phyloP scores from a whole-genome alignment of 2,888 invertebrate genomes.

The Crossocerus cetratus region DNA sequence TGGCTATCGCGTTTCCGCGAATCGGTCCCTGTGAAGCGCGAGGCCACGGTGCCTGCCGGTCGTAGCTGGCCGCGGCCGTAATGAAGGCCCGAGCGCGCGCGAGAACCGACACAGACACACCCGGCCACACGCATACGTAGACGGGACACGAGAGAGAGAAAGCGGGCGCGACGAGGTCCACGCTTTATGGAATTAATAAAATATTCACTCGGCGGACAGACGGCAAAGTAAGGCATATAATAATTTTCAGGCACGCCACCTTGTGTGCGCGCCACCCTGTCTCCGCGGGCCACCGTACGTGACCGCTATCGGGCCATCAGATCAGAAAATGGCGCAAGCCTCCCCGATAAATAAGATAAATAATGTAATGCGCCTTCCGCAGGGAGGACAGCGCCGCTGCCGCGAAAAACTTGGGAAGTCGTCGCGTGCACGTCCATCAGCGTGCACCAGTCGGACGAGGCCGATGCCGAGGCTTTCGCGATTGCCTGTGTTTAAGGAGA shows the following conservation, averaged over 20 bases:
- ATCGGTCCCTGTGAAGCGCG: not conserved
- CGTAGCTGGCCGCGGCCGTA: slow-evolving; percentile 16
- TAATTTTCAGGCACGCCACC: slow-evolving; percentile 71
- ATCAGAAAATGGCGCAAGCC: slow-evolving; percentile 67
- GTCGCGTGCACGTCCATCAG: slow-evolving; percentile 64
- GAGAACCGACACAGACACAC: not conserved
- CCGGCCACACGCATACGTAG: too few species aligned
- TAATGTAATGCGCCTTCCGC: slow-evolving; percentile 63
- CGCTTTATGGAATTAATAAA: slow-evolving; percentile 67
- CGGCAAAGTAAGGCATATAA: slow-evolving; percentile 68
- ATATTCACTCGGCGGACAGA: slow-evolving; percentile 68
- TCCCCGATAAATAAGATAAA: slow-evolving; percentile 65
- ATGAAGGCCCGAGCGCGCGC: slow-evolving; percentile 22
- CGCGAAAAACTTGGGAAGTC: slow-evolving; percentile 61
- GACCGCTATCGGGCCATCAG: slow-evolving; percentile 65
- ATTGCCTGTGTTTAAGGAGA: slow-evolving; percentile 62
- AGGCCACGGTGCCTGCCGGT: slow-evolving; percentile 15
- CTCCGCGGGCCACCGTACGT: slow-evolving; percentile 55
- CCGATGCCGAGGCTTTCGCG: slow-evolving; percentile 55
- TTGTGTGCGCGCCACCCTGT: slow-evolving; percentile 55
- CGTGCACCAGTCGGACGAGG: slow-evolving; percentile 29
- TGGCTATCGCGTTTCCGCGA: slow-evolving; percentile 8
- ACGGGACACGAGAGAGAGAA: too few species aligned
- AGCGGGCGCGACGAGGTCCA: slow-evolving; percentile 17
- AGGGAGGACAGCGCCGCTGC: slow-evolving; percentile 49